Conservation (phyloP, 92 coral and sea anemone species). For the Parazoanthus atlanticus region DNA sequence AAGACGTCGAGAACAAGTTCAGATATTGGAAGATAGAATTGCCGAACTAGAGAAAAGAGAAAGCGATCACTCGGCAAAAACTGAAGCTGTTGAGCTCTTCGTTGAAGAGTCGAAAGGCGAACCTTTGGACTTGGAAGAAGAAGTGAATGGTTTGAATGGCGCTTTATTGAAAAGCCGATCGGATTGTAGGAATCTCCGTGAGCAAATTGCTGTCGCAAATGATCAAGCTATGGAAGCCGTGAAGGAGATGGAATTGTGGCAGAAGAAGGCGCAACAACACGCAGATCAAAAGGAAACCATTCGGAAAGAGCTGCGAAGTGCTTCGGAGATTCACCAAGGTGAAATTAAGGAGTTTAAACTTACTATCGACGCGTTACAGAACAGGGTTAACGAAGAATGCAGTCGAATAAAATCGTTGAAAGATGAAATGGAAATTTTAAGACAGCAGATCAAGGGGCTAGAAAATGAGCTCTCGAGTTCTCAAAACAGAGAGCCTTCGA, state of each 20-base stretch:
- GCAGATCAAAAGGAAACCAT: slow-evolving; percentile 56
- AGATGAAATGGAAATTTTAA: slow-evolving; percentile 60
- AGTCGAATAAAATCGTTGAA: slow-evolving; percentile 3
- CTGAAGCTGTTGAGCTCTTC: slow-evolving; percentile 44
- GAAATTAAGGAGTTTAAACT: slow-evolving; percentile 51
- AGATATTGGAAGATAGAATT: slow-evolving; percentile 40
- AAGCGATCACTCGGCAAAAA: slow-evolving; percentile 20
- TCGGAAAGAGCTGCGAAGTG: slow-evolving; percentile 36
- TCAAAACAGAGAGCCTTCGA: neutral
- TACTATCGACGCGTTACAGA: slow-evolving; percentile 4
- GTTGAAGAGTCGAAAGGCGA: slow-evolving; percentile 45
- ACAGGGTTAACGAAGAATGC: slow-evolving; percentile 2
- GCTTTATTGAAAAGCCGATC: slow-evolving; percentile 51
- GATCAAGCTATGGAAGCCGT: slow-evolving; percentile 63
- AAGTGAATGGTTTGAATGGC: slow-evolving; percentile 54
- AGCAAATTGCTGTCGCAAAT: slow-evolving; percentile 53
- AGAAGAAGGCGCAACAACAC: slow-evolving; percentile 69
- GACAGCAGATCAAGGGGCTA: slow-evolving; percentile 59
- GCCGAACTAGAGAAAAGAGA: neutral
- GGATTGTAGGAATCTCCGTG: slow-evolving; percentile 58
- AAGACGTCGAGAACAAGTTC: slow-evolving; percentile 46
- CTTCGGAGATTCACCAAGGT: slow-evolving; percentile 53
- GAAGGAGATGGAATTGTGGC: slow-evolving; percentile 71
- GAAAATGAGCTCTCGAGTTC: slow-evolving; percentile 45
- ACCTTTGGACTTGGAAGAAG: slow-evolving; percentile 52